Base-by-base conservation (phyloP, 2,888 invertebrate species). In the Drosophila anceps region DNA sequence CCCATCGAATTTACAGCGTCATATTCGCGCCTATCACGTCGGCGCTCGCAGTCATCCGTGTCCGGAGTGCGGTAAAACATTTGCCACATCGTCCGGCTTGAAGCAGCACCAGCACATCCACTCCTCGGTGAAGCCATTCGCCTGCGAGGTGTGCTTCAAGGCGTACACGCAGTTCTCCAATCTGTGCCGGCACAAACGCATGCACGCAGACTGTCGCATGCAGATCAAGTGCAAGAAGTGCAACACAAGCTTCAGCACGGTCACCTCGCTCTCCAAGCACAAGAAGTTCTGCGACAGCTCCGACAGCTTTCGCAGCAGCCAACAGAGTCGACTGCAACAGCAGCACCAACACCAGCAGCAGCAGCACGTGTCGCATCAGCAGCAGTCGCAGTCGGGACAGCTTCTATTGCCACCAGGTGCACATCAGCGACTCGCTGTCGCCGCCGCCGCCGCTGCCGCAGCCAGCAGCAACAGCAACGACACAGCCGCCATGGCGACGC, bases 71-170 rank as follows among this genome's bases (percentile, higher is more conserved):
- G 99, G 99, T 79, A 99, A 99, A 94, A 98, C 98, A 72, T 99
- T 99, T 94, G 98, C 97, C 54, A 98, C 99, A 43, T 98, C 98
- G 70, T 98, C 98, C 79, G 99, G 99, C 43, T 95, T 99, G 63
- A 99, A 99, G 93, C 99, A 99, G 93, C 99, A 99, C 94, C 98
- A 98, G 37, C 99, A 99, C 94, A 99, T 99, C 90, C 99, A 99
- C 94, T 98, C 98, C 91, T 98, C 98, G 91, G 97, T 98, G 82
- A 99, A 99, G 93, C 99, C 99, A 5, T 99, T 99, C 94, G 96
- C 96, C 95, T 98, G 98, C 94, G 97, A 97, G 92, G 98, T 98
- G 81, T 99, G 99, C 94, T 96, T 96, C 92, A 99, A 99, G 95
- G 96, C 98, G 12, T 99, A 99, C 94, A 99, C 99, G 4, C 99